Base-by-base conservation (phyloP, 2,797 vertebrate genomes). In the Poeciliopsis infans region DNA sequence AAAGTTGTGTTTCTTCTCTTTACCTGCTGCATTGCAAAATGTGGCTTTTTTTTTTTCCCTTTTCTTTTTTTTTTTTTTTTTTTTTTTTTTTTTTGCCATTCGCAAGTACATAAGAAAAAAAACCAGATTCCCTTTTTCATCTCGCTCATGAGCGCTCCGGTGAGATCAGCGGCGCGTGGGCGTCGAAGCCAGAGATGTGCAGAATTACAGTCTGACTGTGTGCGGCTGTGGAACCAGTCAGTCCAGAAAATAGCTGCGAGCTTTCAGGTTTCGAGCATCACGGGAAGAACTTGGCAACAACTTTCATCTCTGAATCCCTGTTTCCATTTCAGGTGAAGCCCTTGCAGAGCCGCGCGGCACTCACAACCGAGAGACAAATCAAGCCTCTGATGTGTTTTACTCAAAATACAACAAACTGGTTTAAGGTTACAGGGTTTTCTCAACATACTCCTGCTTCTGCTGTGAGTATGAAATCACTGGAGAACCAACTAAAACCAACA, bases 241-340 rank as follows among this genome's bases (percentile, higher is more conserved):
- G 76, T 87, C 85, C 79, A n/a, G 75, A 85, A 92, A 90, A 89
- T 84, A 81, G 76, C 85, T 89, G 75, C 74, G 79, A 87, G 84
- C 85, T 78, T 88, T 85, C 73, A 31, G 72, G 75, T 45, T 82
- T 71, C 57, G 41, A 84, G 79, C 81, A 76, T 88, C 78, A 76
- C 72, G 75, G 71, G 80, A 83, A 75, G 81, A 64, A 51, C 79
- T 81, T 89, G 87, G 84, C 76, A 80, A 45, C 66, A 74, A 55
- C 78, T 76, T 82, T 80, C 79, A 87, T 79, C 79, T 81, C 61
- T 43, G 66, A 75, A 75, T 72, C 64, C 53, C 41, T 43, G 39
- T 75, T 76, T 79, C 79, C 76, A 79, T 77, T 39, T 68, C 84
- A 83, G 81, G 83, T 85, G 79, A 85, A 85, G 57, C 81, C 64